These are phyloP conservation scores for Ceratotherium simum DNA, from an alignment of 2,113 vertebrate genomes.

Conservation along the genomic window DNA sequence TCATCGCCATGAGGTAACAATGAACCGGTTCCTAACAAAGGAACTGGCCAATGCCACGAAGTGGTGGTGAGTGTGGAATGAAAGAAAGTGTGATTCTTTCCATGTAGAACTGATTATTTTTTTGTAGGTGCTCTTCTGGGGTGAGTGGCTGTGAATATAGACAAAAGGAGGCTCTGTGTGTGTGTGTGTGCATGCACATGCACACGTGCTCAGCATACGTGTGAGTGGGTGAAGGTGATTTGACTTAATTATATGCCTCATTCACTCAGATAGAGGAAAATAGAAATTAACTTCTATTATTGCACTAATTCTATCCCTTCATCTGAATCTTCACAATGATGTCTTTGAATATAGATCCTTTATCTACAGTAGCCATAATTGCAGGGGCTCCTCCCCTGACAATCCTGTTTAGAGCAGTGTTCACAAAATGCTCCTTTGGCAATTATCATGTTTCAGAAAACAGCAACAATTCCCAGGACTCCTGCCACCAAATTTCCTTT, in stretches of 20 bases:
- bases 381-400: background rate
- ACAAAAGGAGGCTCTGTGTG: background rate
- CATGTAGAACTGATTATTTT: background rate
- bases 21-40: background rate
- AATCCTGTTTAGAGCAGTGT: background rate
- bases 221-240: conserved; percentile 66
- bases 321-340: background rate
- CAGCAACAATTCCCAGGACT: background rate
- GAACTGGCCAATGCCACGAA: background rate
- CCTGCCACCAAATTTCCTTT: background rate
- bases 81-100: background rate
- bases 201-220: background rate
- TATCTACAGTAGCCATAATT: conserved; percentile 40
- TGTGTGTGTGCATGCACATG: background rate
- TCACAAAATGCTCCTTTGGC: conserved; percentile 16
- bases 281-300: conserved; percentile 78
- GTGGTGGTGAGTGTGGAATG: background rate
- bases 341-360: conserved; percentile 48
- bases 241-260: conserved; percentile 73
- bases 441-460: conserved; percentile 55
- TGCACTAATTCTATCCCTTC: conserved; percentile 62
- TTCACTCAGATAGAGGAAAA: conserved; percentile 66
- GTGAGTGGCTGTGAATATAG: background rate
- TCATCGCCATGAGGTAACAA: background rate
- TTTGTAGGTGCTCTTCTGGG: background rate